Evolutionary conservation across 2,797 vertebrate genomes (phyloP).

Genomic region (Smutsia gigantea): DNA sequence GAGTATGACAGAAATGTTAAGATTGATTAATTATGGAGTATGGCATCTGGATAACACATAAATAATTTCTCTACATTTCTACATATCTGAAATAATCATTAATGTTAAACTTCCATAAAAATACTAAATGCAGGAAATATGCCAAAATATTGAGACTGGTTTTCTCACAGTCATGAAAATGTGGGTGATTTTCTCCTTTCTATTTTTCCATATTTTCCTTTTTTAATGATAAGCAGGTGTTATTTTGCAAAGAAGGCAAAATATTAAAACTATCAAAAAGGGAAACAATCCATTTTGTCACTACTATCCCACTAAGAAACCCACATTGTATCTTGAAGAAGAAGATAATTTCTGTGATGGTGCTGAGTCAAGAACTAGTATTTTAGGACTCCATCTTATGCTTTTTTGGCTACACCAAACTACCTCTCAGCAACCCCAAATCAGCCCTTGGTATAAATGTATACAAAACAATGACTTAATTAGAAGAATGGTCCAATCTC

Average conservation of each 20-base stretch:
- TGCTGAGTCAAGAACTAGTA: too few species aligned
- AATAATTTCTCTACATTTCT: neutral
- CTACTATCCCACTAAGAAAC: neutral
- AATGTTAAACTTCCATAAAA: neutral
- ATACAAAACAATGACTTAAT: neutral
- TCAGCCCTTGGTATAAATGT: neutral
- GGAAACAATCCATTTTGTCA: neutral
- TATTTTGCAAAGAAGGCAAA: neutral
- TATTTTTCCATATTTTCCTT: neutral
- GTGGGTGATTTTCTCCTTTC: neutral
- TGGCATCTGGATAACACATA: neutral
- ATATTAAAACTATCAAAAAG: neutral
- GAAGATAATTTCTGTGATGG: neutral
- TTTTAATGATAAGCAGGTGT: neutral
- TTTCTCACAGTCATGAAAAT: constrained; percentile 10
- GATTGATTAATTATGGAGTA: neutral
- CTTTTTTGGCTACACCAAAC: neutral
- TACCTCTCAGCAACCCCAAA: neutral
- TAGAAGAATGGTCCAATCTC: neutral
- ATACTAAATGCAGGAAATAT: constrained; percentile 24
- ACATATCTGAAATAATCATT: neutral
- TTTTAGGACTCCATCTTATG: neutral
- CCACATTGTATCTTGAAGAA: neutral
- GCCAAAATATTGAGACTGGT: constrained; percentile 22
- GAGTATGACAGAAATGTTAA: neutral